Percentiles rank a stretch among this genome's conserved stretches.
Conservation (phyloP, 1,140 invertebrate species). For the Polypedilum pembai region DNA sequence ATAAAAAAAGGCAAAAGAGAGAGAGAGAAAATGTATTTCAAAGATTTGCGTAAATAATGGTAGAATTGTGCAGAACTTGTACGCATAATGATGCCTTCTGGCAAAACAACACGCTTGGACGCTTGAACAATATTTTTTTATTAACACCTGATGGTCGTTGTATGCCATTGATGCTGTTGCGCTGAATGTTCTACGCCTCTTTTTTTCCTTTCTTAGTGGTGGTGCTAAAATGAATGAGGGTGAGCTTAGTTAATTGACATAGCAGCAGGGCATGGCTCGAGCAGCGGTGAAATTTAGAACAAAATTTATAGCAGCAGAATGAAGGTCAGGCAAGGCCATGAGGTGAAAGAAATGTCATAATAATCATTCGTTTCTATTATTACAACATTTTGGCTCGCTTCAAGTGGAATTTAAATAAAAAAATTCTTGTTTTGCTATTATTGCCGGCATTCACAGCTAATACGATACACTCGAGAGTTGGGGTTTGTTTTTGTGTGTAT, state of each 20-base stretch:
- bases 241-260: not conserved
- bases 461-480: conserved; percentile 1
- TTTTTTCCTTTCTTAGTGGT: not conserved
- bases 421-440: not conserved
- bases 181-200: not conserved
- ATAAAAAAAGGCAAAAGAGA: not conserved
- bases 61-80: not conserved
- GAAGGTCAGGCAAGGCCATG: not conserved
- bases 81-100: conserved; percentile 16
- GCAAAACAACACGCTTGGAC: not conserved
- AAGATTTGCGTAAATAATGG: not conserved
- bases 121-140: conserved; percentile 4
- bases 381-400: not conserved
- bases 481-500: not conserved
- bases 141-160: conserved; percentile 5
- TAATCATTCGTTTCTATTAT: not conserved
- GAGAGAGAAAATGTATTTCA: not conserved
- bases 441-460: not conserved
- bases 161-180: not conserved
- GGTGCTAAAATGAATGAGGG: not conserved
- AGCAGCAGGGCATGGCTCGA: not conserved
- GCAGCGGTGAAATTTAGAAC: not conserved
- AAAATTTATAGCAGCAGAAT: not conserved
- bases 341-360: conserved; percentile 17
- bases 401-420: not conserved